Conservation (phyloP, 2,113 vertebrate species). For the Brienomyrus longianalis region DNA sequence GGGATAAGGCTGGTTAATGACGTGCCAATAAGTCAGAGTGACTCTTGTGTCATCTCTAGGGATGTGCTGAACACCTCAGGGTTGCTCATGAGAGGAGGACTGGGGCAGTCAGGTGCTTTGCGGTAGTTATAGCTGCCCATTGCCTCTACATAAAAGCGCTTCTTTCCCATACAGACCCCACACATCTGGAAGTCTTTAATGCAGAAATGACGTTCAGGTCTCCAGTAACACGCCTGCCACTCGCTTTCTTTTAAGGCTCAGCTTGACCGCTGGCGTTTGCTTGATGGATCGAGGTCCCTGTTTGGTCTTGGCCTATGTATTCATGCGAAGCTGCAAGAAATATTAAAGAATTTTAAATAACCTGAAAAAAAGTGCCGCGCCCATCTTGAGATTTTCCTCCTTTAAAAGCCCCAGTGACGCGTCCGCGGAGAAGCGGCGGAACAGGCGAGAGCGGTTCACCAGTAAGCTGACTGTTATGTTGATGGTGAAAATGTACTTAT, state of each 20-base stretch:
- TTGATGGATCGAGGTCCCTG: neutral
- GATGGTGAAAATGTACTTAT: neutral
- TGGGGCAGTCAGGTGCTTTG: neutral
- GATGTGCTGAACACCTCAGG: neutral
- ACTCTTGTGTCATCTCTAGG: neutral
- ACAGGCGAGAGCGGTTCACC: neutral
- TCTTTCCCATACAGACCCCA: constrained; percentile 21
- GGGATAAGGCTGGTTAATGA: neutral
- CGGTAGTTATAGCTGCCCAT: neutral
- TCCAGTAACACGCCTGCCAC: constrained; percentile 21
- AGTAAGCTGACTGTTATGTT: neutral
- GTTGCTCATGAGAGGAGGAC: neutral
- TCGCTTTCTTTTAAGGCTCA: constrained; percentile 22
- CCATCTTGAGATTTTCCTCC: neutral
- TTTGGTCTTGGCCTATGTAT: neutral
- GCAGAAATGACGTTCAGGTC: constrained; percentile 25
- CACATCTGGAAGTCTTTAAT: constrained; percentile 45
- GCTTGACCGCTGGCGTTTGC: constrained; percentile 16
- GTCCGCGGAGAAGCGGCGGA: neutral
- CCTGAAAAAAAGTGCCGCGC: neutral
- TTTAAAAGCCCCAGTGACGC: neutral
- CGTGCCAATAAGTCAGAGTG: neutral
- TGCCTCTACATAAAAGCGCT: constrained; percentile 21
- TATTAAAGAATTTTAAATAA: neutral
- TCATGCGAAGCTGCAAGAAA: neutral